Evolutionary conservation across 2,888 invertebrate species (phyloP).

Genomic region (Hydraecia micacea): DNA sequence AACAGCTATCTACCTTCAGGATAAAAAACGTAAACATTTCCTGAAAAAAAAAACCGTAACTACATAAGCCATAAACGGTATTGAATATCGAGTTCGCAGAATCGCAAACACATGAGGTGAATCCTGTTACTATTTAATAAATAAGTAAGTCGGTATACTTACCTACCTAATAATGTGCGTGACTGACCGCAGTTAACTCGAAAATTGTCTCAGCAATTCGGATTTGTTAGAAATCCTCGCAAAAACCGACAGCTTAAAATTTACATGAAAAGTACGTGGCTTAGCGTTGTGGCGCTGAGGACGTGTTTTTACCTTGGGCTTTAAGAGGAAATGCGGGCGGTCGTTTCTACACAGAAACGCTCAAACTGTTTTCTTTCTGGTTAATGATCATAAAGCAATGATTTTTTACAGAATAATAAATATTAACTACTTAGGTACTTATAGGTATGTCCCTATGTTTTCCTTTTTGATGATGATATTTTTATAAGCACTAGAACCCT

Average conservation of each 20-base stretch:
- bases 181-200: slow-evolving; percentile 70
- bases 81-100: background rate
- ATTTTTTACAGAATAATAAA: too few species aligned
- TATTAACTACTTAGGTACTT: too few species aligned
- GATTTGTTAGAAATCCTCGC: slow-evolving; percentile 76
- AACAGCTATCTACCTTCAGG: background rate
- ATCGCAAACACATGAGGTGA: slow-evolving; percentile 16
- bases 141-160: slow-evolving; percentile 19
- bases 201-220: slow-evolving; percentile 77
- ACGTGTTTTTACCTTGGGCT: slow-evolving; percentile 80
- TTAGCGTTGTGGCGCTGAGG: slow-evolving; percentile 72
- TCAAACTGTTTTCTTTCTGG: too few species aligned
- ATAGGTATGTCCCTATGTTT: too few species aligned
- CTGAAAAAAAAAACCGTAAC: background rate
- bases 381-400: too few species aligned
- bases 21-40: background rate
- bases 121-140: slow-evolving; percentile 25
- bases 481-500: too few species aligned
- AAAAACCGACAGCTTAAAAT: slow-evolving; percentile 81
- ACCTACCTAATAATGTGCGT: slow-evolving; percentile 49
- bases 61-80: background rate
- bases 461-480: too few species aligned
- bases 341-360: too few species aligned
- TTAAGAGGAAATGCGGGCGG: slow-evolving; percentile 39
- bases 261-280: slow-evolving; percentile 82